These are phyloP conservation scores for Coracias cyanogaster DNA, from an alignment of 2,797 vertebrate genomes.

Conservation along the genomic window DNA sequence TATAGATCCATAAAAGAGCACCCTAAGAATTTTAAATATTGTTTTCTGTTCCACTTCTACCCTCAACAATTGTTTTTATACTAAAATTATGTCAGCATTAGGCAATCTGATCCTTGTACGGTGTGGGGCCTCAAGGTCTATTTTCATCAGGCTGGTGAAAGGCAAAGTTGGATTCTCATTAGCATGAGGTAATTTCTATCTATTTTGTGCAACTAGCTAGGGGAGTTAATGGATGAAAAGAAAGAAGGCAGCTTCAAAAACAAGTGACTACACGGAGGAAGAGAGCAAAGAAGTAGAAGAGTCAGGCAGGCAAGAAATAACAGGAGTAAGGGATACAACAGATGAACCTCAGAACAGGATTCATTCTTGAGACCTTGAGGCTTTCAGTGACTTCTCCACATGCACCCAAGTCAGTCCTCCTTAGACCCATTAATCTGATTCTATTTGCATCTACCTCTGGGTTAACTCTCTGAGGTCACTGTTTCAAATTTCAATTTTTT, in stretches of 20 bases:
- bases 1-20: not conserved
- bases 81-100: not conserved
- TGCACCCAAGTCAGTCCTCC: not conserved
- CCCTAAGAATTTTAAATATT: not conserved
- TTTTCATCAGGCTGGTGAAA: not conserved
- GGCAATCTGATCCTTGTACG: not conserved
- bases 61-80: not conserved
- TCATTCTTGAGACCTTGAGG: not conserved
- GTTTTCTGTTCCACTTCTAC: not conserved
- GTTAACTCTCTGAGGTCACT: not conserved
- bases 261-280: not conserved
- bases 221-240: not conserved
- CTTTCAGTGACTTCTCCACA: not conserved
- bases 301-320: not conserved
- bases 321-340: not conserved
- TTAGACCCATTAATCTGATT: not conserved
- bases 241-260: not conserved
- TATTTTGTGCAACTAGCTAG: not conserved
- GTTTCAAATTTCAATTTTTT: not conserved
- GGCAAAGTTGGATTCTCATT: not conserved
- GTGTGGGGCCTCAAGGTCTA: not conserved
- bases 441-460: not conserved
- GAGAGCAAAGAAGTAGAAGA: not conserved
- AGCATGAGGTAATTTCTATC: not conserved
- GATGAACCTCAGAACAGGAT: not conserved